Evolutionary conservation across 2,113 vertebrate genomes (phyloP), one percentile per base, ranked within the genome.

Genomic region (Clarias macrocephalus): DNA sequence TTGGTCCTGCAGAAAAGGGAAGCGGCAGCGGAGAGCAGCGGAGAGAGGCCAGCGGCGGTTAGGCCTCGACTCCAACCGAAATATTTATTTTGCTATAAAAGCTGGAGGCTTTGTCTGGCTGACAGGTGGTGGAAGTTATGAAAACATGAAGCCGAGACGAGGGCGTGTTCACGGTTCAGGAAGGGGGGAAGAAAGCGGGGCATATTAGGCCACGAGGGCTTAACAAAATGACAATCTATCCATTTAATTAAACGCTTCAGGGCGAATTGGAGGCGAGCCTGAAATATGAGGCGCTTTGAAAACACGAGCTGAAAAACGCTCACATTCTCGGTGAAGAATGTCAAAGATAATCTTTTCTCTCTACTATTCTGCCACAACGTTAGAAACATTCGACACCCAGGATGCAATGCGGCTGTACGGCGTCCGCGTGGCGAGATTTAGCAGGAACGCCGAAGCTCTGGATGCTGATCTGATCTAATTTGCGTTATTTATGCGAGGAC

Each of bases 31-130:
- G 25, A 18, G 79, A 86, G 52, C 37, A 56, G 59, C 6, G 13
- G 65, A 15, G 59, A 66, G 62, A 85, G 52, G 37, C 70, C 70
- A 75, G 70, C 82, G 33, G 65, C 48, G 60, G 80, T 82, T 59
- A 75, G 84, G 86, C 56, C 63, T 86, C 70, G 56, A 83, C 81
- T 73, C 83, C 83, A 86, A 88, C 25, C 60, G 57, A 89, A 89
- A 91, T 87, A 89, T 88, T 90, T 86, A 87, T 77, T 13, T 83
- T 68, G 85, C 73, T 86, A 84, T 91, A 86, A 88, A 86, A 86
- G 88, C 83, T 70, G 2, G n/a, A 60, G 37, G 28, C 68, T 88
- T 89, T 87, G 82, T 88, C 85, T 87, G 80, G 85, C 37, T 88
- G 87, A 87, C 88, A 88, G 88, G 84, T 88, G 88, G 88, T 87